Evolutionary conservation across 2,888 invertebrate genomes (phyloP).

Genomic region (Andrena flavipes): DNA sequence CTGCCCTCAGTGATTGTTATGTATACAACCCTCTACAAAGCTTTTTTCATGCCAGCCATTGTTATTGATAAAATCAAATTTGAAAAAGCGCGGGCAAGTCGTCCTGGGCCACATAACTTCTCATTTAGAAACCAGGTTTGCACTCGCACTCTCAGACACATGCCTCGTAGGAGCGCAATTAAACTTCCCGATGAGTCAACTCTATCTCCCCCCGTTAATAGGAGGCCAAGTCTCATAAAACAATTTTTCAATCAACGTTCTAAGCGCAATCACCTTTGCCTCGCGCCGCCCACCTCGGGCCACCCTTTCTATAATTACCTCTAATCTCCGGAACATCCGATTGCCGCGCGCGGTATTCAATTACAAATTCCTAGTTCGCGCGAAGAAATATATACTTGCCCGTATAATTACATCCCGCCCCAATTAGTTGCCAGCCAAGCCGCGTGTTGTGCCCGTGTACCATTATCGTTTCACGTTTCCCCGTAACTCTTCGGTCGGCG

Average conservation of each 20-base stretch:
- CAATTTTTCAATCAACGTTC: too few relatives aligned
- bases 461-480: conserved; percentile 27
- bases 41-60: not conserved
- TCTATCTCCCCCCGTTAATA: too few relatives aligned
- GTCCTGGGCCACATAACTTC: too few relatives aligned
- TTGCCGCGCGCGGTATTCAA: not conserved
- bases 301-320: not conserved
- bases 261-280: not conserved
- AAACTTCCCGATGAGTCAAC: too few relatives aligned
- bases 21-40: not conserved
- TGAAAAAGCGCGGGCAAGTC: too few relatives aligned
- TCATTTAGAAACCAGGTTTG: too few relatives aligned
- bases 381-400: conserved; percentile 7
- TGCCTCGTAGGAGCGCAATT: too few relatives aligned
- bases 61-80: too few relatives aligned
- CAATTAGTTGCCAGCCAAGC: conserved; percentile 41
- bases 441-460: not conserved
- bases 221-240: too few relatives aligned
- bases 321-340: not conserved
- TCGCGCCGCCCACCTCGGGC: too few relatives aligned
- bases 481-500: conserved; percentile 16
- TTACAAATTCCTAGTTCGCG: conserved; percentile 9
- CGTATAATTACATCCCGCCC: conserved; percentile 35
- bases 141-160: too few relatives aligned
- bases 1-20: too few relatives aligned